Evolutionary conservation across 2,888 invertebrate genomes (phyloP), one percentile per base, ranked within the genome.

Genomic region (Blastobasis adustella): DNA sequence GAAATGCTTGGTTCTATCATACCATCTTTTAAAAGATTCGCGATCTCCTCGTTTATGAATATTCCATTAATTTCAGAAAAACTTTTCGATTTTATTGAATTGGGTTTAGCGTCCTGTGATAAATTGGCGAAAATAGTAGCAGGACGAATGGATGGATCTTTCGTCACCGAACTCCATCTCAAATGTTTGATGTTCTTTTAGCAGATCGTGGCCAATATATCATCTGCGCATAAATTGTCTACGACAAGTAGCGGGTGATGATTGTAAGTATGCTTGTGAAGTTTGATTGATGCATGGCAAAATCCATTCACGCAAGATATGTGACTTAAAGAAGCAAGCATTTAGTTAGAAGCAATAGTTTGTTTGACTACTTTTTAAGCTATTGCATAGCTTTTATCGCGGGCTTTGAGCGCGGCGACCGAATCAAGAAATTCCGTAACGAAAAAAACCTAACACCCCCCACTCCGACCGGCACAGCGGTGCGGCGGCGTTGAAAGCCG

Each of bases 1-100:
- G 58, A 61, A 10, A 38, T 42, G 45, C 58, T 61, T 8, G 46
- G 46, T 44, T 44, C 37, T 9, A 50, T 45, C 0, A 50, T n/a
- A 4, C 36, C n/a, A n/a, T 50, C 45, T 45, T 45, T 9, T 7
- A 50, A 45, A 9, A 50, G 39, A 2, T 50, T 40, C 2, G 5
- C 4, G 9, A 50, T n/a, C n/a, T 45, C 49, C 5, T 23, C 39
- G 4, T 6, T 5, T 9, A 50, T 50, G 41, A 50, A 50, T 8
- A 1, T n/a, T 23, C 45, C 6, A 36, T 50, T 45, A 5, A 38
- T 45, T 4, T 38, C 23, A 8, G 10, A 5, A 10, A 39, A 40
- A 1, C 9, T 4, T 10, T 45, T 37, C 4, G 50, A 50, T 37
- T 7, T 3, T 4, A 50, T 37, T 10, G 50, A 23, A 4, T 45